phyloP scores from a whole-genome alignment of 2,797 vertebrate genomes.

The Propithecus perrieri region DNA sequence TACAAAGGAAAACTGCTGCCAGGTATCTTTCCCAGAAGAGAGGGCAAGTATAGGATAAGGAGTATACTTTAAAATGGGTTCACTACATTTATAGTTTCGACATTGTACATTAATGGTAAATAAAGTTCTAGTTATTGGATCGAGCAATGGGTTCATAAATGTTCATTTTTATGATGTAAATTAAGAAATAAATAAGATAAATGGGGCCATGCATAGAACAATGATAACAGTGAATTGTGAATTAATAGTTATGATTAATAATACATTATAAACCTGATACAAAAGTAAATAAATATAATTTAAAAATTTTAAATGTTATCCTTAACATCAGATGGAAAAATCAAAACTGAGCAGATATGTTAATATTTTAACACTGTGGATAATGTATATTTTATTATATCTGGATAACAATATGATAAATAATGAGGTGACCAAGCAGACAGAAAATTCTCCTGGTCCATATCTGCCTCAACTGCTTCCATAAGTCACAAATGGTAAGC shows the following conservation, averaged over 20 bases:
- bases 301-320: background rate
- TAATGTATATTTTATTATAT: background rate
- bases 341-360: background rate
- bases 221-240: background rate
- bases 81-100: background rate
- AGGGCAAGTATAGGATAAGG: background rate
- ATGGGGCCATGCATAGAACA: background rate
- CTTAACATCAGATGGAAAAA: background rate
- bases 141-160: background rate
- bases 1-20: background rate
- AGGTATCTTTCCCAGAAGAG: background rate
- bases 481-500: background rate
- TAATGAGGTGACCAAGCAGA: background rate
- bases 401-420: background rate
- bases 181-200: background rate
- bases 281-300: slow-evolving; percentile 4
- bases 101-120: background rate
- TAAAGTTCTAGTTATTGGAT: background rate
- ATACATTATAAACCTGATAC: background rate
- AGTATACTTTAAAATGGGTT: background rate
- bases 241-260: background rate
- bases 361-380: background rate
- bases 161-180: background rate
- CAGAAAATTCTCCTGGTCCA: background rate
- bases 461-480: too few species aligned